A percentile compares a stretch with the other conserved stretches of the same genome.
phyloP scores from a whole-genome alignment of 2,888 invertebrate species.

The Caenorhabditis doughertyi region DNA sequence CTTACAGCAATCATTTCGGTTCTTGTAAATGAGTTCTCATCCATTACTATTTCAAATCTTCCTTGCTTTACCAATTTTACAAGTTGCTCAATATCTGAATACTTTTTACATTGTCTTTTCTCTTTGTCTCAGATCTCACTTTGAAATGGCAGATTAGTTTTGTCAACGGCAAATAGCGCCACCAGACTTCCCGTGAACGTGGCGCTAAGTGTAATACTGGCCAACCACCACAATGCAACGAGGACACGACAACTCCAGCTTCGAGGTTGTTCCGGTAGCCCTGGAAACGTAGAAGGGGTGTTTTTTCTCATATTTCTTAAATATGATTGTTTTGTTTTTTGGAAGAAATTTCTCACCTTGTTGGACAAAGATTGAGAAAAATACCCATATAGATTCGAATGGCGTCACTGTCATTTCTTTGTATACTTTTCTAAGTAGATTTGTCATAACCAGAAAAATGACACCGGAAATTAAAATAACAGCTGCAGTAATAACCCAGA shows the following conservation, averaged over 20 bases:
- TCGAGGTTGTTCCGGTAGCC: constrained; percentile 76
- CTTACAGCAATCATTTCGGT: constrained; percentile 23
- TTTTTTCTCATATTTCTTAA: neutral
- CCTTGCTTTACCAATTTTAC: constrained; percentile 71
- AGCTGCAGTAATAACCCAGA: constrained; percentile 71
- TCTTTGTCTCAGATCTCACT: constrained; percentile 50
- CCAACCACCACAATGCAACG: constrained; percentile 79
- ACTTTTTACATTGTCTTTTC: neutral
- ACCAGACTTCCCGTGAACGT: constrained; percentile 81
- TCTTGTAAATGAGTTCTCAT: constrained; percentile 69
- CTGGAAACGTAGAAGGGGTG: constrained; percentile 56
- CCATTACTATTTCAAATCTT: constrained; percentile 75
- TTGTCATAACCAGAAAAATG: constrained; percentile 70
- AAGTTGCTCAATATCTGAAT: constrained; percentile 73
- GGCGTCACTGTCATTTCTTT: constrained; percentile 69
- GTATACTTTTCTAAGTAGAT: constrained; percentile 54
- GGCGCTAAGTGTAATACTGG: constrained; percentile 78
- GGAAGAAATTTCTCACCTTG: constrained; percentile 77
- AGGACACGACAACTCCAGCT: constrained; percentile 79
- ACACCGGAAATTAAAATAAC: constrained; percentile 76
- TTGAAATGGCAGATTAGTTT: constrained; percentile 75
- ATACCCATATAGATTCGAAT: constrained; percentile 77
- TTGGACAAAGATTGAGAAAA: constrained; percentile 78
- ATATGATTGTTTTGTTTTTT: neutral
- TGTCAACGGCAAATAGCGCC: constrained; percentile 80